Conservation (phyloP, 2,113 vertebrate species). For the Neogale vison region DNA sequence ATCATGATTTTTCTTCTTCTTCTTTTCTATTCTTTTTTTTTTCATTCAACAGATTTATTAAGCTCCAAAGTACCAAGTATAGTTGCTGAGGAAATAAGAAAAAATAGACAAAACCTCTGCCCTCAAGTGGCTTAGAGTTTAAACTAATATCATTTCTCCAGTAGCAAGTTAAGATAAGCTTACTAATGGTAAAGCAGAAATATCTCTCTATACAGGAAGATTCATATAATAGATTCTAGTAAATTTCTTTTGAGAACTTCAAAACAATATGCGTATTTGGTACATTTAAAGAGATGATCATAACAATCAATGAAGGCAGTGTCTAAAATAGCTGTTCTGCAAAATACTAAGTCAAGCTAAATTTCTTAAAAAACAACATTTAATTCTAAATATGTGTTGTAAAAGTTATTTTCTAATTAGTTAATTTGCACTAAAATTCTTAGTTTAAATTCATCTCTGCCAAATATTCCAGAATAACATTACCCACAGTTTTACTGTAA, state of each 20-base stretch:
- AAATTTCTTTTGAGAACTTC: conserved; percentile 28
- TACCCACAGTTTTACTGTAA: conserved; percentile 9
- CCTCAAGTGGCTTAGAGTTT: neutral
- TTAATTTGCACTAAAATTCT: neutral
- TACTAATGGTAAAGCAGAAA: neutral
- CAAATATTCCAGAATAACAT: conserved; percentile 17
- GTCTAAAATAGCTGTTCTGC: neutral
- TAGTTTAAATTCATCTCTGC: conserved; percentile 25
- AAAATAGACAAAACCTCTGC: neutral
- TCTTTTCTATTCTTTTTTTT: neutral
- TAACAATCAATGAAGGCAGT: neutral
- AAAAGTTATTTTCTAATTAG: neutral
- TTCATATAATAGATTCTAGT: neutral
- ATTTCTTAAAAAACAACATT: neutral
- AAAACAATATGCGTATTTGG: neutral
- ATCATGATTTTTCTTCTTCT: neutral
- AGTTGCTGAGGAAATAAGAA: neutral
- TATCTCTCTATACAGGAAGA: neutral
- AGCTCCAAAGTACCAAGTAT: neutral
- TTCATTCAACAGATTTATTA: neutral
- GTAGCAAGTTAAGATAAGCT: neutral
- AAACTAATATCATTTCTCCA: neutral
- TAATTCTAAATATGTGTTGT: conserved; percentile 8
- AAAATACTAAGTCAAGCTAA: neutral
- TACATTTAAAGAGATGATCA: neutral